Percentiles rank a stretch among this genome's conserved stretches.
Conservation (phyloP, 2,113 vertebrate genomes). For the Thymallus thymallus region DNA sequence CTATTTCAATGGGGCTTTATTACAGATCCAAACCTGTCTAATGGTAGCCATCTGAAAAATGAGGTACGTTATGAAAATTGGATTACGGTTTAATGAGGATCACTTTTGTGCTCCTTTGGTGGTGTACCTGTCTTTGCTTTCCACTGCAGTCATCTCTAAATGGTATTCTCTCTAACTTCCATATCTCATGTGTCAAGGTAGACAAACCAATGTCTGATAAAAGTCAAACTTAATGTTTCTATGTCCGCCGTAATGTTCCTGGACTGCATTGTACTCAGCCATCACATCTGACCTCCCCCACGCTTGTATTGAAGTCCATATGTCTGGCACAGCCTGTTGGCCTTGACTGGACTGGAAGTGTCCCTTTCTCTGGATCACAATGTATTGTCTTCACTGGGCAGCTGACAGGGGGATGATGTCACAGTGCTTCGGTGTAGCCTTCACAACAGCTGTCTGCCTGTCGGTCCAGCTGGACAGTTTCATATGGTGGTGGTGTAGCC, state of each 20-base stretch:
- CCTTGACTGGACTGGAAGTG: background rate
- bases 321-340: background rate
- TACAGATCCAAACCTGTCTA: background rate
- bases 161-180: background rate
- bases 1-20: background rate
- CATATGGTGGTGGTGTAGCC: slow-evolving; percentile 17
- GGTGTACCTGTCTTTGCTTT: background rate
- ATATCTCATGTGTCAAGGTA: slow-evolving; percentile 3
- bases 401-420: slow-evolving; percentile 1
- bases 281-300: background rate
- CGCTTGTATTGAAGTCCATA: background rate
- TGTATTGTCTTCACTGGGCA: slow-evolving; percentile 1
- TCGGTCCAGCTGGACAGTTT: too few species aligned
- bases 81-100: background rate
- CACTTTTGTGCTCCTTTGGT: background rate
- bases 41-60: background rate
- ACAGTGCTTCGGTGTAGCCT: slow-evolving; percentile 7
- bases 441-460: slow-evolving; percentile 28
- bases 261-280: background rate
- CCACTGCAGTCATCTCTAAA: background rate
- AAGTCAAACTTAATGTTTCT: slow-evolving; percentile 1
- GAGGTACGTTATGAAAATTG: background rate
- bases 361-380: background rate
- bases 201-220: background rate
- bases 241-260: background rate